Evolutionary conservation across 2,797 vertebrate genomes (phyloP).

Genomic region (Tenualosa ilisha): DNA sequence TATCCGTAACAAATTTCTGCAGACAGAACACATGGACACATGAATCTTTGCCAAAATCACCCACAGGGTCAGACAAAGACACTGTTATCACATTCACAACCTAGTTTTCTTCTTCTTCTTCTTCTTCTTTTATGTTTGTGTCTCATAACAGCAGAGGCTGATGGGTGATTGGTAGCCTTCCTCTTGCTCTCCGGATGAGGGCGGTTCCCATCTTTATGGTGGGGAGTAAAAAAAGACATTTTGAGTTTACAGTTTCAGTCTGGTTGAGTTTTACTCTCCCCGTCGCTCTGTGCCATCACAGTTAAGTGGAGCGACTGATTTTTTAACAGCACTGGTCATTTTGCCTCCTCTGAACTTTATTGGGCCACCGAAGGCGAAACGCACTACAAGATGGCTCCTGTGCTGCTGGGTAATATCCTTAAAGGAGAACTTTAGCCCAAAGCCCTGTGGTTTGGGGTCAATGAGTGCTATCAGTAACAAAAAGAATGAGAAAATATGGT

Average conservation of each 20-base stretch:
- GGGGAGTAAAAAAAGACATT: conserved; percentile 55
- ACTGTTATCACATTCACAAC: not conserved
- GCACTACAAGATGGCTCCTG: conserved; percentile 34
- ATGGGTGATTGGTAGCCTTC: conserved; percentile 68
- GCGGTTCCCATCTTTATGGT: conserved; percentile 63
- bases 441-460: too few relatives aligned
- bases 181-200: conserved; percentile 59
- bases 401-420: not conserved
- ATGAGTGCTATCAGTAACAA: too few relatives aligned
- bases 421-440: too few relatives aligned
- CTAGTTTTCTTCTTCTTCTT: not conserved
- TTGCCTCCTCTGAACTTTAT: conserved; percentile 60
- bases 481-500: too few relatives aligned
- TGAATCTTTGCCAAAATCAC: not conserved
- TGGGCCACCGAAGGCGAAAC: conserved; percentile 62
- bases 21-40: not conserved
- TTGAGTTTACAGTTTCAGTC: not conserved
- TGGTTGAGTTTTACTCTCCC: not conserved
- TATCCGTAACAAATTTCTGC: not conserved
- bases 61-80: not conserved
- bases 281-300: conserved; percentile 41
- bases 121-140: not conserved
- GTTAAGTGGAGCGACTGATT: conserved; percentile 13
- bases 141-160: not conserved
- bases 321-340: conserved; percentile 29